Percentiles rank a stretch among this genome's conserved stretches.
Conservation (phyloP, 2,113 vertebrate species). For the Apteryx owenii region DNA sequence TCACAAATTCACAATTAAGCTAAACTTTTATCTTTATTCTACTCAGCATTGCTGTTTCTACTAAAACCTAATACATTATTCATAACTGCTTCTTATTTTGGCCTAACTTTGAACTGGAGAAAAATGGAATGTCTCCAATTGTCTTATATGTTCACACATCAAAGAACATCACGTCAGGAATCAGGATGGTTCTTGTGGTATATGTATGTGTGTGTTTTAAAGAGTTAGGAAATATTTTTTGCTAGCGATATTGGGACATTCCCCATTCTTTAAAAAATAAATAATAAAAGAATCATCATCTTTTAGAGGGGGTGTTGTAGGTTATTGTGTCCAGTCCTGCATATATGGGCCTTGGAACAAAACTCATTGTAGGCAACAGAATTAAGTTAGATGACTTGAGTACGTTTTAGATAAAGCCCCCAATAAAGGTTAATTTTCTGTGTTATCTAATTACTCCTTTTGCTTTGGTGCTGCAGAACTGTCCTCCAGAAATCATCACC, state of each 20-base stretch:
- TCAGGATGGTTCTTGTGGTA: neutral
- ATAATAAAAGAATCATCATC: neutral
- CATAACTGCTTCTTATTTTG: conserved; percentile 63
- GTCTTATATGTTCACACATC: conserved; percentile 21
- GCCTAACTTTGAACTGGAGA: conserved; percentile 63
- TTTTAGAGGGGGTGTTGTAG: neutral
- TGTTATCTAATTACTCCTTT: neutral
- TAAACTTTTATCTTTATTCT: conserved; percentile 61
- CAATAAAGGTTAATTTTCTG: neutral
- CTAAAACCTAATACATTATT: conserved; percentile 63
- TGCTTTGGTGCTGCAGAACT: neutral
- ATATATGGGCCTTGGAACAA: neutral
- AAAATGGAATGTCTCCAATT: conserved; percentile 52
- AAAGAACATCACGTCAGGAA: conserved; percentile 20
- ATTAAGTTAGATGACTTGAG: neutral
- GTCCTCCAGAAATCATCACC: neutral
- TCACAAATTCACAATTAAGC: neutral
- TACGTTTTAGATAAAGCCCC: neutral
- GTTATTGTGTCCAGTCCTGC: neutral
- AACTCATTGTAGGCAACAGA: neutral
- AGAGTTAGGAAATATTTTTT: neutral
- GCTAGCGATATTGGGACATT: neutral
- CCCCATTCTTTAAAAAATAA: neutral
- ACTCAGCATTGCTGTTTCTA: conserved; percentile 15
- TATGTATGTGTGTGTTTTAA: neutral